Conservation (phyloP, 1,140 invertebrate genomes). For the Solen grandis region DNA sequence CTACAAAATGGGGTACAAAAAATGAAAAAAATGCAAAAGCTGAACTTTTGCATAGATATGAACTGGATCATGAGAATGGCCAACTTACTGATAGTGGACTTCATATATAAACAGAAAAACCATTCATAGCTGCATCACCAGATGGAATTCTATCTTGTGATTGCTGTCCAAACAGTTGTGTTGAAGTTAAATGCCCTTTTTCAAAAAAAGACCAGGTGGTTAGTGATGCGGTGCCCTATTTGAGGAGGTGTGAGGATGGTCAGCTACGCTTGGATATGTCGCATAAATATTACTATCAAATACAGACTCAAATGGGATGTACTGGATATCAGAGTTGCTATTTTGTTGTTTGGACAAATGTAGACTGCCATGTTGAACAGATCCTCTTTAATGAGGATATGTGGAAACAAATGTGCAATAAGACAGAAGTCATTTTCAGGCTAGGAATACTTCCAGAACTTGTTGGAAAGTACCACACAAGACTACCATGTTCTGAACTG, state of each 20-base stretch:
- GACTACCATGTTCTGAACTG: background rate
- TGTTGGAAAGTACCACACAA: constrained; percentile 21
- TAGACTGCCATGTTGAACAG: constrained; percentile 27
- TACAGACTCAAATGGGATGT: constrained; percentile 50
- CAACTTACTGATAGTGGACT: constrained; percentile 57
- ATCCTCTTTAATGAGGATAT: constrained; percentile 13
- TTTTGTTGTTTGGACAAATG: constrained; percentile 51
- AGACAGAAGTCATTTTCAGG: constrained; percentile 10
- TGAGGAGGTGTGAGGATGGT: constrained; percentile 5
- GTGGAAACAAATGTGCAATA: constrained; percentile 4
- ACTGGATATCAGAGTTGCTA: constrained; percentile 23
- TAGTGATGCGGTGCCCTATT: constrained; percentile 1
- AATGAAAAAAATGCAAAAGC: constrained; percentile 50
- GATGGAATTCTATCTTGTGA: constrained; percentile 55
- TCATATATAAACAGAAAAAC: constrained; percentile 49
- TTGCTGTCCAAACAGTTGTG: constrained; percentile 54
- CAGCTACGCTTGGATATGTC: constrained; percentile 32
- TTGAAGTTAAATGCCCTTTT: constrained; percentile 64
- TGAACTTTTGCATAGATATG: background rate
- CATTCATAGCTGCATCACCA: constrained; percentile 58
- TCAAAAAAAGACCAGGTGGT: constrained; percentile 27
- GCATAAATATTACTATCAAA: constrained; percentile 48
- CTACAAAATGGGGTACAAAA: constrained; percentile 56
- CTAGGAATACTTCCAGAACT: constrained; percentile 35
- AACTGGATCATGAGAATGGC: constrained; percentile 45